A percentile compares a stretch with the other conserved stretches of the same genome.
Evolutionary conservation across 2,888 invertebrate genomes (phyloP).

Genomic region (Hirtodrosophila cameraria): DNA sequence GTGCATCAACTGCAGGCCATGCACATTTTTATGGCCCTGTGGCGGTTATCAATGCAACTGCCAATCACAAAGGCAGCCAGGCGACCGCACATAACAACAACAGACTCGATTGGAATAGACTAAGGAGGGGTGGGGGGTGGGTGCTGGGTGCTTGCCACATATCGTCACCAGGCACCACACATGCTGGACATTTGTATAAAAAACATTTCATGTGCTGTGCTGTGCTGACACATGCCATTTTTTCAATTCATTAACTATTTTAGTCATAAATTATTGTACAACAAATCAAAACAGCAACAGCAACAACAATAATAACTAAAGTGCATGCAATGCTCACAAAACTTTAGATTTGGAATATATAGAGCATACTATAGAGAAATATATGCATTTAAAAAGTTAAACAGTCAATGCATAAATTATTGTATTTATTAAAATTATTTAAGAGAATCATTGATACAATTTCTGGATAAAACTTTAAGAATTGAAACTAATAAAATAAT

Average conservation of each 20-base stretch:
- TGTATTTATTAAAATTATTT: no score
- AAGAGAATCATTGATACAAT: no score
- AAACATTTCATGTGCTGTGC: slow-evolving; percentile 52
- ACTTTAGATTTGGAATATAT: slow-evolving; percentile 1
- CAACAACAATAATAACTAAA: slow-evolving; percentile 8
- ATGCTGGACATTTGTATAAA: slow-evolving; percentile 49
- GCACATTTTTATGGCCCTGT: slow-evolving; percentile 45
- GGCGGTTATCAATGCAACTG: slow-evolving; percentile 63
- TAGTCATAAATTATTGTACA: slow-evolving; percentile 60
- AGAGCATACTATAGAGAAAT: not conserved
- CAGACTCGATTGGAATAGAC: not conserved
- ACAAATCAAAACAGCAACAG: slow-evolving; percentile 28
- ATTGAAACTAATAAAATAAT: no score
- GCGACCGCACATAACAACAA: slow-evolving; percentile 19
- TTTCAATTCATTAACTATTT: slow-evolving; percentile 73
- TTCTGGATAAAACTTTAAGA: no score
- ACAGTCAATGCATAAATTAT: not conserved
- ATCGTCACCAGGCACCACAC: slow-evolving; percentile 46
- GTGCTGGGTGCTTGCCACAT: slow-evolving; percentile 23
- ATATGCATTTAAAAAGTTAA: not conserved
- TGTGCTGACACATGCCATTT: slow-evolving; percentile 65
- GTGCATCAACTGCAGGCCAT: slow-evolving; percentile 25
- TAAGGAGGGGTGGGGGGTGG: not conserved
- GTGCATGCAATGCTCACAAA: slow-evolving; percentile 13
- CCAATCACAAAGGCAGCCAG: slow-evolving; percentile 53